Evolutionary conservation across 2,888 invertebrate species (phyloP).

Genomic region (Mythimna lalbum): DNA sequence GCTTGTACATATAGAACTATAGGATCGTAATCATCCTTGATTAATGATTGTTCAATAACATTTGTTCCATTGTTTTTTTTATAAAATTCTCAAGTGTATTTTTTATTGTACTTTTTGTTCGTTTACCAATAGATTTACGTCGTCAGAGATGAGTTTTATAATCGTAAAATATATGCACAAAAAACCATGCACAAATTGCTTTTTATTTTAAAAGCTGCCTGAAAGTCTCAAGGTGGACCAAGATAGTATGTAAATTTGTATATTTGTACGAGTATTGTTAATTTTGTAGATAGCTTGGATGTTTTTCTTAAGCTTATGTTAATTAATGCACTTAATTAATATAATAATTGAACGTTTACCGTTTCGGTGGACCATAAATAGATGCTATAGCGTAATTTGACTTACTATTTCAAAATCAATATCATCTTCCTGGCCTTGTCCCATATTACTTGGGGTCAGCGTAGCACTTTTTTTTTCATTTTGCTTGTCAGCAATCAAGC

Average conservation of each 20-base stretch:
- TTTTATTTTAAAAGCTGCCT: background rate
- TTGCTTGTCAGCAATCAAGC: no score
- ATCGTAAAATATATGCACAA: conserved; percentile 2
- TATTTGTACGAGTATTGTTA: no score
- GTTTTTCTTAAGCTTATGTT: no score
- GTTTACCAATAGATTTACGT: background rate
- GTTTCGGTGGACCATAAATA: no score
- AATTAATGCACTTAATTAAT: no score
- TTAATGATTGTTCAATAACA: conserved; percentile 41
- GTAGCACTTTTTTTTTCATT: no score
- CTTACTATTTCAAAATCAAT: no score
- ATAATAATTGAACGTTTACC: no score
- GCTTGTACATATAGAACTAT: conserved; percentile 15
- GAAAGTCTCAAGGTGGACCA: background rate
- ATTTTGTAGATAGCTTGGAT: no score
- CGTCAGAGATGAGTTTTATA: background rate
- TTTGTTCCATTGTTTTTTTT: conserved; percentile 2
- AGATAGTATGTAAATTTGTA: background rate
- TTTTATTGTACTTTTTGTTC: background rate
- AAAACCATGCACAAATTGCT: background rate
- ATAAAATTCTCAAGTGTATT: conserved; percentile 27
- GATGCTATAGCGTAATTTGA: no score
- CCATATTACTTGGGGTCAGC: no score
- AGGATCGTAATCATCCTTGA: conserved; percentile 50
- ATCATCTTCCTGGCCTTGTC: no score